Base-by-base conservation (phyloP, 2,113 vertebrate genomes). In the Lepidothrix coronata region DNA sequence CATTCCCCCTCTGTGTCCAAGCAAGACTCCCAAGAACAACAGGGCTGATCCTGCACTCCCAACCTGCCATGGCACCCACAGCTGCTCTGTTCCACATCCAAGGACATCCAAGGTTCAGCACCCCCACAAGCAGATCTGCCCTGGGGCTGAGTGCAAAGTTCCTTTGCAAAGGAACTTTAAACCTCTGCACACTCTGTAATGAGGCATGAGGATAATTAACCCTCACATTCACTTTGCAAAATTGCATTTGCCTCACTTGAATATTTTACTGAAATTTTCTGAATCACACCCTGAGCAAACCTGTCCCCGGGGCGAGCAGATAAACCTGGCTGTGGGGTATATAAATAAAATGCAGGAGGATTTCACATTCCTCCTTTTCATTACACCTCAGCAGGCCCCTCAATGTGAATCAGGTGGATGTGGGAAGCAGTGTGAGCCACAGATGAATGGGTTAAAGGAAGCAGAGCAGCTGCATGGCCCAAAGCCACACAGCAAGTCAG, bases 401-500 rank as follows among this genome's bases (percentile, higher is more conserved):
- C 27, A 4, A 0, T 2, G 48, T 30, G 65, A 93, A 4, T n/a
- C 17, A 10, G 0, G 3, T 10, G 62, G 65, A 70, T 43, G 55
- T 7, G 59, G 66, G 63, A 41, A 85, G 28, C 44, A 61, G 30
- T 4, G 0, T 7, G 58, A 85, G 77, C 90, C 7, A 3, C 78
- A 61, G 48, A 65, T 88, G 70, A 80, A 94, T 0, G 63, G 46
- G 92, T 90, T 86, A 96, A 94, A 5, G 57, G 93, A 96, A 95
- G 83, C 89, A 80, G 41, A 96, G 94, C 96, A 96, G 95, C 96
- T 95, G 95, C 81, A 72, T 66, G 89, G 96, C 96, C 77, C 73
- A 22, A 41, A 95, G 95, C 95, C 91, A 95, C 62, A 72, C 52
- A 76, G 80, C 92, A 78, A 94, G 79, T 25, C 49, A 68, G 91